Percentiles rank a stretch among this genome's conserved stretches.
These are phyloP conservation scores for Lytechinus pictus DNA, from an alignment of 35 echinoderm and acorn worm genomes.

Conservation along the genomic window DNA sequence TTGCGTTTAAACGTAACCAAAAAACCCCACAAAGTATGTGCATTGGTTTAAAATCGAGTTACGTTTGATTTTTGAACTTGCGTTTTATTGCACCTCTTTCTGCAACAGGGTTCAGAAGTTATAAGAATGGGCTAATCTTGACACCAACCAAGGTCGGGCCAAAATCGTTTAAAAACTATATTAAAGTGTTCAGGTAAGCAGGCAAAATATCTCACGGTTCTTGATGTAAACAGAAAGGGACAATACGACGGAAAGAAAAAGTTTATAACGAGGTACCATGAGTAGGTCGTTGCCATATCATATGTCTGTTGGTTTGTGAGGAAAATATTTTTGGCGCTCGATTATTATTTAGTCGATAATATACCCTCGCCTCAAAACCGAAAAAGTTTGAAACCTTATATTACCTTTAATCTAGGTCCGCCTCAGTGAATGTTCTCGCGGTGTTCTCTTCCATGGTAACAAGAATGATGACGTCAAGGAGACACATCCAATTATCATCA, in stretches of 20 bases:
- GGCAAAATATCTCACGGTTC: neutral
- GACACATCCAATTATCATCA: neutral
- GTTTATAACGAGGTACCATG: neutral
- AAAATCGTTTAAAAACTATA: neutral
- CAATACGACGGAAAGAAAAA: neutral
- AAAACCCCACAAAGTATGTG: too few species aligned
- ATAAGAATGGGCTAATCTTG: too few species aligned
- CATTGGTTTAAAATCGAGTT: too few species aligned
- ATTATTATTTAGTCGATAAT: neutral
- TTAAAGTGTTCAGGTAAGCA: too few species aligned
- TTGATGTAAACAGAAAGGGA: neutral
- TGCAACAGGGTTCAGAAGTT: too few species aligned
- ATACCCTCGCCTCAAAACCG: neutral
- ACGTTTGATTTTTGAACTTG: too few species aligned
- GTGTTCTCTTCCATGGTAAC: neutral
- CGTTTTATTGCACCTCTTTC: too few species aligned
- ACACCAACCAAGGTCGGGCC: neutral
- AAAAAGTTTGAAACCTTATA: neutral
- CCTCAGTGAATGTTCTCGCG: neutral
- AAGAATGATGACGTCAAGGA: neutral
- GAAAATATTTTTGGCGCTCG: neutral
- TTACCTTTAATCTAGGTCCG: conserved; percentile 18
- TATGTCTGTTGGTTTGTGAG: neutral
- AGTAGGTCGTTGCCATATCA: neutral
- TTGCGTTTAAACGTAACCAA: too few species aligned